Conservation (phyloP, 92 coral and sea anemone genomes). For the Heteractis magnifica region DNA sequence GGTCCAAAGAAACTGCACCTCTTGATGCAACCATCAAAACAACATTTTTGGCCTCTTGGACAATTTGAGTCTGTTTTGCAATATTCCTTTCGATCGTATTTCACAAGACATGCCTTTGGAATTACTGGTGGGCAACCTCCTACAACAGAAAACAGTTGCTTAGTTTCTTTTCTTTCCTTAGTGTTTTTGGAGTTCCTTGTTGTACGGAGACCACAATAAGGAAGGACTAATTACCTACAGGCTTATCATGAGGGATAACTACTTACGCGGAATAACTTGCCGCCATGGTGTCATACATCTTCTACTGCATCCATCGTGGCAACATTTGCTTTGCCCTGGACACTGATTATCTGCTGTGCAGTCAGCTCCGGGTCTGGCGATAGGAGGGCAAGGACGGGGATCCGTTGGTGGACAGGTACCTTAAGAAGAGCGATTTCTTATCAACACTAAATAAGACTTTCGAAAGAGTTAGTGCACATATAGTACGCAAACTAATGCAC, state of each 20-base stretch:
- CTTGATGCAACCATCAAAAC: slow-evolving; percentile 52
- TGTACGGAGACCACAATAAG: not conserved
- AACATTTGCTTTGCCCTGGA: slow-evolving; percentile 40
- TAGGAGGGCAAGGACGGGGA: slow-evolving; percentile 45
- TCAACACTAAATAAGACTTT: not conserved
- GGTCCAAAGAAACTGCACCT: slow-evolving; percentile 25
- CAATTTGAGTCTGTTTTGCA: slow-evolving; percentile 22
- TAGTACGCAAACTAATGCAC: no score
- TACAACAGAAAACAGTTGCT: not conserved
- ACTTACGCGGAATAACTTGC: slow-evolving; percentile 1
- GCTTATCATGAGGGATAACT: not conserved
- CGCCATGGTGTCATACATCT: slow-evolving; percentile 6
- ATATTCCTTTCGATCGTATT: slow-evolving; percentile 25
- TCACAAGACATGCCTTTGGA: slow-evolving; percentile 6
- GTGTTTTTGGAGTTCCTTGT: not conserved
- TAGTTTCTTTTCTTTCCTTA: no score
- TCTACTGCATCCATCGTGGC: slow-evolving; percentile 29
- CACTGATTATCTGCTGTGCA: slow-evolving; percentile 53
- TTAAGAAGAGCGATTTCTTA: not conserved
- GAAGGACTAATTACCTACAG: not conserved
- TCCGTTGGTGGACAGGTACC: slow-evolving; percentile 50
- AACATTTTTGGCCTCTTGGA: slow-evolving; percentile 34
- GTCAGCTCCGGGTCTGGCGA: slow-evolving; percentile 15
- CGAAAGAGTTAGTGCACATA: not conserved
- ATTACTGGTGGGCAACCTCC: slow-evolving; percentile 4